phyloP scores from a whole-genome alignment of 1,140 invertebrate species.

The Diachasma alloeum region DNA sequence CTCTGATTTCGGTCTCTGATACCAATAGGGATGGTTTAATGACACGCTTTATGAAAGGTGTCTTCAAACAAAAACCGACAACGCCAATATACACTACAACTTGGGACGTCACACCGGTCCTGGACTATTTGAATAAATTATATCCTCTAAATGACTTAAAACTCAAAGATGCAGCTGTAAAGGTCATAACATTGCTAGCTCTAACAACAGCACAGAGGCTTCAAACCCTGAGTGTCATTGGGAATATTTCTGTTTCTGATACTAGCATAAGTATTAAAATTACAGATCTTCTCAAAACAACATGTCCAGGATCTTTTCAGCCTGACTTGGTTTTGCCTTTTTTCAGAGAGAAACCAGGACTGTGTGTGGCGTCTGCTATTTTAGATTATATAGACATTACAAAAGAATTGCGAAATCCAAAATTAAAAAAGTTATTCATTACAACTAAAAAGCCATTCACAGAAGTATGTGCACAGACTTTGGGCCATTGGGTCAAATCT shows the following conservation, averaged over 20 bases:
- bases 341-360: too few species aligned
- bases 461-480: conserved; percentile 30
- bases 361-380: too few species aligned
- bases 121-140: conserved; percentile 34
- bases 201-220: conserved; percentile 38
- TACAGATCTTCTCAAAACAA: conserved; percentile 33
- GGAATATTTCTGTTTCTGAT: conserved; percentile 21
- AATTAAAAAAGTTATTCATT: conserved; percentile 23
- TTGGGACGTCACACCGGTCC: conserved; percentile 43
- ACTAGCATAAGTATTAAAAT: conserved; percentile 25
- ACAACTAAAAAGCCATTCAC: conserved; percentile 20
- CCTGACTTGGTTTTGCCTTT: conserved; percentile 33
- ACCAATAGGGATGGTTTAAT: neutral
- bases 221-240: too few species aligned
- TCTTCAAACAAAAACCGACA: conserved; percentile 36
- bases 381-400: too few species aligned
- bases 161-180: conserved; percentile 31
- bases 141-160: conserved; percentile 25
- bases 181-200: conserved; percentile 34
- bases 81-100: conserved; percentile 19
- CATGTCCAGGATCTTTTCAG: conserved; percentile 31
- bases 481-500: conserved; percentile 29
- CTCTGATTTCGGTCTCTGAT: conserved; percentile 26
- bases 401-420: conserved; percentile 25
- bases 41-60: conserved; percentile 32